Evolutionary conservation across 2,888 invertebrate genomes (phyloP), one percentile per base, ranked within the genome.

Genomic region (Ochropleura leucogaster): DNA sequence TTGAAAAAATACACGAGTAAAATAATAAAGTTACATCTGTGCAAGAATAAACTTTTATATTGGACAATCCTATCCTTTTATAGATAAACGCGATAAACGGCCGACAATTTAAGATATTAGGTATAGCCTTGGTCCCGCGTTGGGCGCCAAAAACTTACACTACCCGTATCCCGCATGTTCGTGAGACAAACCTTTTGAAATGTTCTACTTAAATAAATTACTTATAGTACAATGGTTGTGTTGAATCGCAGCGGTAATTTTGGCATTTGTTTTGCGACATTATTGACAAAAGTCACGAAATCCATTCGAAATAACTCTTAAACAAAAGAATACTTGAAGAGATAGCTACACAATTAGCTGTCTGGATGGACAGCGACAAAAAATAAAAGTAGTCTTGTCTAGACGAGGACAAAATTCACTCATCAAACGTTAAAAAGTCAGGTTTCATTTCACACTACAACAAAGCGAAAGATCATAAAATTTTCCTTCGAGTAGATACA

Each of bases 101-200:
- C 68, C 10, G 77, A 82, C 63, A 75, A 79, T 80, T 77, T 75
- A 68, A 73, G 47, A 69, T 81, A 79, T 80, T 77, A 71, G 70
- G 64, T 65, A 60, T 47, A 78, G 65, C 49, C 65, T 70, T 68
- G 53, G 79, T 69, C 82, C 80, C 88, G 85, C 67, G 82, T 84
- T 87, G 89, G 87, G 89, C 87, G 87, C 90, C 89, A 89, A 78
- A 76, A 79, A 66, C 51, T 63, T 49, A 42, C 14, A 65, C 12
- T 68, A 70, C 59, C 51, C 6, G 65, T 40, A 42, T 59, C 59
- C 55, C 60, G 46, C 62, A 68, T 46, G 40, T 42, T 57, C 60
- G 40, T 72, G 46, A 64, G 57, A 40, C 67, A 59, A 53, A 68
- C 73, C 53, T 71, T 68, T 55, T 66, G 53, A 72, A 72, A 74